Conservation (phyloP, 2,113 vertebrate species). For the Tyrannus savana region DNA sequence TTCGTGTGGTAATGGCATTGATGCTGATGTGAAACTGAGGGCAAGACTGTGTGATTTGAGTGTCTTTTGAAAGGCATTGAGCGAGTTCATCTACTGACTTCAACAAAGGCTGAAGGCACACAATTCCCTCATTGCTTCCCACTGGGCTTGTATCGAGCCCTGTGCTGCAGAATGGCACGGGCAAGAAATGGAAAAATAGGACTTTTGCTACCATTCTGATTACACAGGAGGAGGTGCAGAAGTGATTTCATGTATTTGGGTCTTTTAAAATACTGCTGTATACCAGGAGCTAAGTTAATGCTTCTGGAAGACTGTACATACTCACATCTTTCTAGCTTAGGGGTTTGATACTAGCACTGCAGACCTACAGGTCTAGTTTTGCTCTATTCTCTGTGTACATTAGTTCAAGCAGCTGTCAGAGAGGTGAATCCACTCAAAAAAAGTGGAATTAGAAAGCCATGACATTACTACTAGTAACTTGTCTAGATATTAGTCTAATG, state of each 20-base stretch:
- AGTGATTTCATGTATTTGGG: not conserved
- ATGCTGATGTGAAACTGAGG: not conserved
- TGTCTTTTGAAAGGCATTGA: not conserved
- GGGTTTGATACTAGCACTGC: not conserved
- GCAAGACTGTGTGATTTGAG: not conserved
- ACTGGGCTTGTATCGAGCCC: not conserved
- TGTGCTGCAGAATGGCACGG: fast-evolving
- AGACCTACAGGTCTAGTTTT: not conserved
- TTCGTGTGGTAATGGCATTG: not conserved
- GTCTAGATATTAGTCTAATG: not conserved
- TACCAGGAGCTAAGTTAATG: not conserved
- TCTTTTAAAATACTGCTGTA: not conserved
- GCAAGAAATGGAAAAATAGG: not conserved
- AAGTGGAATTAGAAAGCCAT: not conserved
- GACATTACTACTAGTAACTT: not conserved
- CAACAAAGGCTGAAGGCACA: constrained; percentile 5
- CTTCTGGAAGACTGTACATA: not conserved
- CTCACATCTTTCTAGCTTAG: not conserved
- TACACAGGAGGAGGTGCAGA: not conserved
- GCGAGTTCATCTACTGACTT: not conserved
- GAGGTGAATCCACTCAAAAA: not conserved
- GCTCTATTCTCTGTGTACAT: not conserved
- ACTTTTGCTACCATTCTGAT: not conserved
- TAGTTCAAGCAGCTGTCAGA: not conserved
- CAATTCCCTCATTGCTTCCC: not conserved